These are phyloP conservation scores for Holothuria leucospilota DNA, from an alignment of 53 echinoderm and acorn worm genomes.

Conservation along the genomic window DNA sequence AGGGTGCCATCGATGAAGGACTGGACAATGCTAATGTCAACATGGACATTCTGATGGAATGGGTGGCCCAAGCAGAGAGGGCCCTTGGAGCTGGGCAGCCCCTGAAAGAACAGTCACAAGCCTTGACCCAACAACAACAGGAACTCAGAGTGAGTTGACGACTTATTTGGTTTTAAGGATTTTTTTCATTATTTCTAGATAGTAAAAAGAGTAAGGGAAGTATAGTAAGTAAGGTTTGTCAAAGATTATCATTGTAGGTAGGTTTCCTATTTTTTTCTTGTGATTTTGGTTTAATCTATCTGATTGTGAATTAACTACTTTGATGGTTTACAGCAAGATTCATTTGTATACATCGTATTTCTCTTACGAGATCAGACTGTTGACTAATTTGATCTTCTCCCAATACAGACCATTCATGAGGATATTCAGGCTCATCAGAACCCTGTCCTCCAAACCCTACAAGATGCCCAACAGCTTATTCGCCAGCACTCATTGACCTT, in stretches of 20 bases:
- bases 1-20: constrained; percentile 85
- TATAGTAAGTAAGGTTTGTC: too few species aligned
- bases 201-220: too few species aligned
- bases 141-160: constrained; percentile 76
- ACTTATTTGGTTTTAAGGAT: too few species aligned
- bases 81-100: constrained; percentile 85
- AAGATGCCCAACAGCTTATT: constrained; percentile 89
- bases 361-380: background rate
- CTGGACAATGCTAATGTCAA: constrained; percentile 61
- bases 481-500: constrained; percentile 84
- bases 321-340: too few species aligned
- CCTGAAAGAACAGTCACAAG: constrained; percentile 71
- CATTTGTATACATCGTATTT: background rate
- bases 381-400: background rate
- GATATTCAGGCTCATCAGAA: constrained; percentile 95
- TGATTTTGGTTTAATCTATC: too few species aligned
- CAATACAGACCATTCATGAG: constrained; percentile 74
- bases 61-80: constrained; percentile 81
- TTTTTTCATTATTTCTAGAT: too few species aligned
- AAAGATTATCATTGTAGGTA: too few species aligned
- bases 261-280: too few species aligned
- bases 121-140: constrained; percentile 75
- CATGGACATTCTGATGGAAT: constrained; percentile 80
- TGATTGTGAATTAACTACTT: too few species aligned
- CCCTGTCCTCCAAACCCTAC: constrained; percentile 81